phyloP scores from a whole-genome alignment of 2,113 vertebrate genomes.

The Puntigrus tetrazona region DNA sequence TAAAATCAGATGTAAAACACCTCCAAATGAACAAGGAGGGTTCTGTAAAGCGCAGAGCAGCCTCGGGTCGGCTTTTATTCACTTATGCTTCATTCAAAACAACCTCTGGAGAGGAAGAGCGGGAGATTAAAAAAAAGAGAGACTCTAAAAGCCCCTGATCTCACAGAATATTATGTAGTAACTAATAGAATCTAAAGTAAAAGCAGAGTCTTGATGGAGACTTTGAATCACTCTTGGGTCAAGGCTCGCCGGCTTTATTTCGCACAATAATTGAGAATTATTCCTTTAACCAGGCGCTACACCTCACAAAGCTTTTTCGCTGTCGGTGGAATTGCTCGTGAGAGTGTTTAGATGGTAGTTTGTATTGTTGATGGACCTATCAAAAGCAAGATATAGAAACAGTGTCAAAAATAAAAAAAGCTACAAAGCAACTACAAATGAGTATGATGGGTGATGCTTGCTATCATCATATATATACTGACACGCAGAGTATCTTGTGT shows the following conservation, averaged over 20 bases:
- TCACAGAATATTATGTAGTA: slow-evolving; percentile 40
- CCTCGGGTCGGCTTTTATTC: slow-evolving; percentile 75
- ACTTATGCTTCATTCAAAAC: slow-evolving; percentile 75
- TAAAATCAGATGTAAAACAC: slow-evolving; percentile 73
- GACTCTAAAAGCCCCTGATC: slow-evolving; percentile 45
- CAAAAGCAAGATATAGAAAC: neutral
- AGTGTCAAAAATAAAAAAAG: neutral
- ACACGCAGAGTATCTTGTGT: too few species aligned
- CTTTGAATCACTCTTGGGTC: neutral
- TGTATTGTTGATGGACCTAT: neutral
- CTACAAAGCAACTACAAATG: too few species aligned
- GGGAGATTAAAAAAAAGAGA: slow-evolving; percentile 44
- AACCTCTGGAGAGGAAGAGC: slow-evolving; percentile 65
- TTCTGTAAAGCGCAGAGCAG: slow-evolving; percentile 65
- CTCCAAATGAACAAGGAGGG: slow-evolving; percentile 72
- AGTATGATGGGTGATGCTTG: too few species aligned
- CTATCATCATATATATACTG: too few species aligned
- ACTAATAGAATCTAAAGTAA: slow-evolving; percentile 43
- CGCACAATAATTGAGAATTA: slow-evolving; percentile 42
- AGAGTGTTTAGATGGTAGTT: neutral
- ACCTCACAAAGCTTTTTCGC: neutral
- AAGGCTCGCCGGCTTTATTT: slow-evolving; percentile 17
- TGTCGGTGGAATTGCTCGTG: neutral
- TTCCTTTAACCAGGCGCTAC: slow-evolving; percentile 43
- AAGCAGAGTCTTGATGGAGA: slow-evolving; percentile 27